phyloP scores from a whole-genome alignment of 2,113 vertebrate genomes.

The Scolopax mira region DNA sequence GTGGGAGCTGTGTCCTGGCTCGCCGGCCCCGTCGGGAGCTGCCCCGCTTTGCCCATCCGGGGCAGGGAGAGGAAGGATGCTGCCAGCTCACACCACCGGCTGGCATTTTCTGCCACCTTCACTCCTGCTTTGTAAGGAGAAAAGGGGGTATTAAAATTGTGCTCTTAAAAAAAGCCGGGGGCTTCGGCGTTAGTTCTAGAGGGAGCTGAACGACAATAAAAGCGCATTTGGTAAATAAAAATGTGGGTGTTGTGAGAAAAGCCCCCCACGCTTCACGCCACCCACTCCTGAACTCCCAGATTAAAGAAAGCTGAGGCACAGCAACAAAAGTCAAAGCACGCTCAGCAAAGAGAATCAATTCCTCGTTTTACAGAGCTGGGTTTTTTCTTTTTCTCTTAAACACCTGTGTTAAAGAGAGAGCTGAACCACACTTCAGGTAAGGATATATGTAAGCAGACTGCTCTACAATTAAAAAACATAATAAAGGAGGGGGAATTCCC shows the following conservation, averaged over 20 bases:
- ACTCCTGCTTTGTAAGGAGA: neutral
- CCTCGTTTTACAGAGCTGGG: neutral
- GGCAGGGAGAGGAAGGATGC: neutral
- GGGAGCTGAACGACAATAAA: constrained; percentile 41
- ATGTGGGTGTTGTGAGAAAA: constrained; percentile 36
- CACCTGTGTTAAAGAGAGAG: constrained; percentile 11
- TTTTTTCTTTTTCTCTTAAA: constrained; percentile 6
- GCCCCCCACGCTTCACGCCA: constrained; percentile 7
- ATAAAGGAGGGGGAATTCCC: neutral
- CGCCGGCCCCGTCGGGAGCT: accelerated
- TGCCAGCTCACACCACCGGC: neutral
- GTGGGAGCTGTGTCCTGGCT: neutral
- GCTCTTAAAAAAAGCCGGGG: constrained; percentile 21
- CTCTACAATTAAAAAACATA: neutral
- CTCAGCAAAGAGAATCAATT: neutral
- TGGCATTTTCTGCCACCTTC: neutral
- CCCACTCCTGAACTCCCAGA: constrained; percentile 21
- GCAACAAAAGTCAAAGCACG: constrained; percentile 20
- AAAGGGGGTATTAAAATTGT: neutral
- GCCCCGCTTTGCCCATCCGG: accelerated
- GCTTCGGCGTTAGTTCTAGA: constrained; percentile 46
- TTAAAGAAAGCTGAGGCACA: neutral
- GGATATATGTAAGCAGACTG: constrained; percentile 5
- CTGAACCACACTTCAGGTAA: neutral
- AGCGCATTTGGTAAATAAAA: constrained; percentile 41